Conservation (phyloP, 2,113 vertebrate genomes). For the Poeciliopsis occidentalis region DNA sequence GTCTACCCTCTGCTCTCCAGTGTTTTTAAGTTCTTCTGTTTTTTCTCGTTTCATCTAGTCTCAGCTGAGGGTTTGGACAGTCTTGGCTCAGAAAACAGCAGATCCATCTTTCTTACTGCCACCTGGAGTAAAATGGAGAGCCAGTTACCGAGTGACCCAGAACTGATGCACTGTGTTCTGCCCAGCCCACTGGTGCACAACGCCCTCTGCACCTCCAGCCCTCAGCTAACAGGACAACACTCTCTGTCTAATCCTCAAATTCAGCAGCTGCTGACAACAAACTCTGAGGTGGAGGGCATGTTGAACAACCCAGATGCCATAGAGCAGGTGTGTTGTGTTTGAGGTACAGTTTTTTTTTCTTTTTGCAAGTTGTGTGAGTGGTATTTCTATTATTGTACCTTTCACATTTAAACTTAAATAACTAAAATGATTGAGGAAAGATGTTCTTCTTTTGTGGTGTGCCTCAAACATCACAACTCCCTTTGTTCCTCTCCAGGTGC, state of each 20-base stretch:
- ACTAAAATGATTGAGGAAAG: too few relatives aligned
- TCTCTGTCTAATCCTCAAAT: conserved; percentile 52
- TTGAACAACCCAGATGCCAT: conserved; percentile 44
- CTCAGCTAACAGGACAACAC: conserved; percentile 45
- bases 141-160: conserved; percentile 49
- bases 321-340: conserved; percentile 19
- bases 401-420: background rate
- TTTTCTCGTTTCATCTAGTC: conserved; percentile 6
- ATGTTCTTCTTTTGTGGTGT: background rate
- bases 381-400: background rate
- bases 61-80: conserved; percentile 50
- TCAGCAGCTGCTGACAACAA: conserved; percentile 53
- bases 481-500: conserved; percentile 30
- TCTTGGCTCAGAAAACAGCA: conserved; percentile 24
- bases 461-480: background rate
- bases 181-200: conserved; percentile 43
- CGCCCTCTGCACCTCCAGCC: conserved; percentile 43
- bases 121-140: conserved; percentile 55
- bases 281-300: conserved; percentile 47
- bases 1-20: background rate
- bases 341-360: background rate
- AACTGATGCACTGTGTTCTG: conserved; percentile 41
- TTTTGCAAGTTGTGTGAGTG: background rate
- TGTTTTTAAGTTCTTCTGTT: background rate
- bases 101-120: conserved; percentile 30